phyloP scores from a whole-genome alignment of 2,888 invertebrate species.

The Rapana venosa region DNA sequence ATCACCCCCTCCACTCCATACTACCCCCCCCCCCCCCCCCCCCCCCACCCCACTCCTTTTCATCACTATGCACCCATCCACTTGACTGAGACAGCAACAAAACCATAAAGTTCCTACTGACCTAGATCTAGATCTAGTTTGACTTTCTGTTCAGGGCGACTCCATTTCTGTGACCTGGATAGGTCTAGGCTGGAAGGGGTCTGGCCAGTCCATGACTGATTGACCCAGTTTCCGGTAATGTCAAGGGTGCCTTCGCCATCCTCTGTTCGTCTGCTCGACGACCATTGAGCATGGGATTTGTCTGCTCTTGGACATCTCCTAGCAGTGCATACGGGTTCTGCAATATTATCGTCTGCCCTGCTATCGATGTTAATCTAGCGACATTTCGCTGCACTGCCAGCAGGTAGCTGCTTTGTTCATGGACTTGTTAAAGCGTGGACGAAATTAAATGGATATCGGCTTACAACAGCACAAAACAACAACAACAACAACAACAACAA shows the following conservation, averaged over 20 bases:
- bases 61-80: no score
- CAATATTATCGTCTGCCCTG: no score
- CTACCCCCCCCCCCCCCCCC: neutral
- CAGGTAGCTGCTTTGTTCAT: no score
- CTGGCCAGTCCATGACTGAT: neutral
- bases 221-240: neutral
- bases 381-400: no score
- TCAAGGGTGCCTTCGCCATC: neutral
- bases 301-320: neutral
- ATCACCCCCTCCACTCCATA: neutral
- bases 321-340: neutral
- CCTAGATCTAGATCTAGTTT: neutral
- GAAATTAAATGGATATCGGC: no score
- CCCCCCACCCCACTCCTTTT: neutral
- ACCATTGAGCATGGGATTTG: neutral
- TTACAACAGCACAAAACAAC: no score
- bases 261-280: neutral
- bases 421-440: no score
- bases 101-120: neutral
- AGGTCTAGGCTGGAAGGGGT: neutral
- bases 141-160: neutral
- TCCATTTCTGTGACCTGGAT: neutral
- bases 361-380: no score
- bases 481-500: no score
- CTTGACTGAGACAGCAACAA: neutral